Percentiles rank a stretch among this genome's conserved stretches.
Conservation (phyloP, 1,140 invertebrate genomes). For the Heliconius himera region DNA sequence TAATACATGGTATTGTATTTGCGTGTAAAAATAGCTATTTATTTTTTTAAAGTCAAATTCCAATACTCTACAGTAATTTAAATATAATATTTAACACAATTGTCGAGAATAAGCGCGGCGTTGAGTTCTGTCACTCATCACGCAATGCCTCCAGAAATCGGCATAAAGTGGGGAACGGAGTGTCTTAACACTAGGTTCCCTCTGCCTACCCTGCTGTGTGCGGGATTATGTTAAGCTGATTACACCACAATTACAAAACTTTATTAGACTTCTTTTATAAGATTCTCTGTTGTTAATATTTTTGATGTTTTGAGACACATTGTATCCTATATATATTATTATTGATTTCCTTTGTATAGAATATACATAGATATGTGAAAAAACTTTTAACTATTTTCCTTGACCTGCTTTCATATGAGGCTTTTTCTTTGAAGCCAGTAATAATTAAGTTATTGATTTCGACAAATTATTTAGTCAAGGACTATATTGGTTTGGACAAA, state of each 20-base stretch:
- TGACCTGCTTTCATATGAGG: constrained; percentile 42
- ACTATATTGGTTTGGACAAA: constrained; percentile 37
- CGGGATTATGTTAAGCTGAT: no score
- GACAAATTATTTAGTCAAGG: constrained; percentile 40
- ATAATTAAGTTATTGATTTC: constrained; percentile 57
- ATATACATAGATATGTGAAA: not conserved
- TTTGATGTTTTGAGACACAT: not conserved
- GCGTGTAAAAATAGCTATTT: no score
- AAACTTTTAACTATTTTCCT: constrained; percentile 40
- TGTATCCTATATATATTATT: not conserved
- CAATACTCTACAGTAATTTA: not conserved
- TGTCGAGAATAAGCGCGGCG: no score
- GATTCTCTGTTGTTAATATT: not conserved
- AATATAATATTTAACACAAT: not conserved
- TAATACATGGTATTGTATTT: no score
- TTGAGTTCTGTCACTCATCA: no score
- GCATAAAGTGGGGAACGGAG: no score
- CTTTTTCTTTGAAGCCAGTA: constrained; percentile 48
- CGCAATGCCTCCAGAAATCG: no score
- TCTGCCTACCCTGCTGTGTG: no score
- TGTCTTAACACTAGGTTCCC: no score
- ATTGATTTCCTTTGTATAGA: constrained; percentile 17
- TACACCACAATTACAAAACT: no score
- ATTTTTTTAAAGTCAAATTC: no score
- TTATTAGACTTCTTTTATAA: no score